A percentile compares a stretch with the other conserved stretches of the same genome.
Evolutionary conservation across 1,140 invertebrate genomes (phyloP).

Genomic region (Melipona quadrifasciata): DNA sequence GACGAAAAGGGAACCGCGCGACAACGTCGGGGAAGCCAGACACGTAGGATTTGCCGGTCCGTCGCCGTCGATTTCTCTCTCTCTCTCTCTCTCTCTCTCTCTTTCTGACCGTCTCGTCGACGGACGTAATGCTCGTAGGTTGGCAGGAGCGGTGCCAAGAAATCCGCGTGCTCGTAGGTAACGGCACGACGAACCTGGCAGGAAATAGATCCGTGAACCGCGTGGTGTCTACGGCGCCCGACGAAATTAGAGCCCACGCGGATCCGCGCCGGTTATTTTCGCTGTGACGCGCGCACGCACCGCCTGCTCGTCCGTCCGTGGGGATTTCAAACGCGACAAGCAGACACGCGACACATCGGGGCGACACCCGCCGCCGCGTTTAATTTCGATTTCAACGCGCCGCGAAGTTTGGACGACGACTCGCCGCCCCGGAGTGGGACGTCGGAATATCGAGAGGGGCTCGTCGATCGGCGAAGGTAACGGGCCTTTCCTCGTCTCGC

Average conservation of each 20-base stretch:
- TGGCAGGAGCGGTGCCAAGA: slow-evolving; percentile 57
- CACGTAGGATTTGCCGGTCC: slow-evolving; percentile 48
- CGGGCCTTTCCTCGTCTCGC: neutral
- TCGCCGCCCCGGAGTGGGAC: neutral
- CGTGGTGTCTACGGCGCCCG: slow-evolving; percentile 78
- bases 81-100: neutral
- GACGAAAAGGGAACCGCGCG: neutral
- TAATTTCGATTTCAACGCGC: slow-evolving; percentile 15
- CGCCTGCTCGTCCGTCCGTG: slow-evolving; percentile 45
- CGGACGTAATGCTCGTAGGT: slow-evolving; percentile 2
- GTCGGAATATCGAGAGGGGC: neutral
- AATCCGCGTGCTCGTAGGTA: slow-evolving; percentile 65
- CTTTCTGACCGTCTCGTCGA: neutral
- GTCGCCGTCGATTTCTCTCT: slow-evolving; percentile 39
- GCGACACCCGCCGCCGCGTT: neutral
- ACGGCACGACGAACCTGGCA: slow-evolving; percentile 52
- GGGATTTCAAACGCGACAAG: slow-evolving; percentile 33
- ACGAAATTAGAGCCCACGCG: slow-evolving; percentile 79
- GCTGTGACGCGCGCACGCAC: slow-evolving; percentile 54
- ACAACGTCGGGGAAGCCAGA: slow-evolving; percentile 35
- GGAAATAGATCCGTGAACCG: slow-evolving; percentile 75
- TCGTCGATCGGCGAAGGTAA: neutral
- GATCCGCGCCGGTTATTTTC: slow-evolving; percentile 72
- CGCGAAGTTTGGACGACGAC: neutral
- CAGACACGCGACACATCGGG: slow-evolving; percentile 29